Conservation (phyloP, 92 coral and sea anemone species). For the Epizoanthus stellaris region DNA sequence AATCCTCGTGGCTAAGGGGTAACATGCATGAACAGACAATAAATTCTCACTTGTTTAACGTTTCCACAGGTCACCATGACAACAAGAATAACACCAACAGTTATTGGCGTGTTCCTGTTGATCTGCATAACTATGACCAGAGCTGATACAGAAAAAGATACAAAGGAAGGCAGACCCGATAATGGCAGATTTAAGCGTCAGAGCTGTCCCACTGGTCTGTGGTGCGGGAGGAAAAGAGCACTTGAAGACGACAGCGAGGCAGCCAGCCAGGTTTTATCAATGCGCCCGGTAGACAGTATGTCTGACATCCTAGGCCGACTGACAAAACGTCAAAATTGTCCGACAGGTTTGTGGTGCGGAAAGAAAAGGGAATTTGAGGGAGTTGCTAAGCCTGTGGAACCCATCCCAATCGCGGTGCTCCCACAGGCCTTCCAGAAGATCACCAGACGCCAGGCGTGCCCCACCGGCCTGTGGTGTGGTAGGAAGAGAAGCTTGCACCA, state of each 20-base stretch:
- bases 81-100: background rate
- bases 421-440: conserved; percentile 3
- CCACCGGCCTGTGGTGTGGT: conserved; percentile 91
- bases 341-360: conserved; percentile 39
- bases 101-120: background rate
- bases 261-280: background rate
- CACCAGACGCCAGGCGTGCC: conserved; percentile 50
- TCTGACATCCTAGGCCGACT: conserved; percentile 2
- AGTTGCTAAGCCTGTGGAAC: background rate
- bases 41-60: background rate
- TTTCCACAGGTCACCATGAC: background rate
- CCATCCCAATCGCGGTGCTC: background rate
- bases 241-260: conserved; percentile 17
- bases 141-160: background rate
- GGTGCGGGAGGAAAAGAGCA: conserved; percentile 84
- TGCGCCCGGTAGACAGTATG: background rate
- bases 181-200: conserved; percentile 16
- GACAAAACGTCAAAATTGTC: conserved; percentile 18
- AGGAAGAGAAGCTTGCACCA: conserved; percentile 59
- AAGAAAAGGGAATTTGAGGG: conserved; percentile 12
- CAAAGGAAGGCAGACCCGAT: background rate
- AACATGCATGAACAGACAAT: no score
- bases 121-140: background rate
- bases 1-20: no score
- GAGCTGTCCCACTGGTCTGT: conserved; percentile 82